Base-by-base conservation (phyloP, 2,888 invertebrate genomes). In the Patella ulyssiponensis region DNA sequence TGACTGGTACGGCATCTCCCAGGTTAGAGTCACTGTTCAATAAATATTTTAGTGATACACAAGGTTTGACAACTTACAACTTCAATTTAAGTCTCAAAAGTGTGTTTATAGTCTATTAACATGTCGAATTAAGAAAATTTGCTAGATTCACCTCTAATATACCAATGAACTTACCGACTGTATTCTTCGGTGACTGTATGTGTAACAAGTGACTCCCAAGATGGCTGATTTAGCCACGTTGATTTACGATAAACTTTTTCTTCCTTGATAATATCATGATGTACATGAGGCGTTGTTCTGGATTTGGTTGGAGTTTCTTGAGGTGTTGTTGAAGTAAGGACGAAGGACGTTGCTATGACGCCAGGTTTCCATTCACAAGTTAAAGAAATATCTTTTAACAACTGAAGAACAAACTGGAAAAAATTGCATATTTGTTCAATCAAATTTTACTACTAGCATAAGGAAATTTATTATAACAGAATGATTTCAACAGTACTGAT, bases 351-450 rank as follows among this genome's bases (percentile, higher is more conserved):
- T 33, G 82, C 80, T 1, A 83, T 81, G 14, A 83, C 86, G 17
- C 87, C 87, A 44, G 88, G 87, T 73, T 87, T 87, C 88, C 88
- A 88, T 70, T 87, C 87, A 58, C 84, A 82, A 9, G 82, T 84
- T 72, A 83, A 84, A n/a, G 84, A 82, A n/a, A 86, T 83, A 81
- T 88, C 87, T 75, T 85, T 85, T 56, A 88, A 79, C 9, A 86
- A 82, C 74, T 86, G 85, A 51, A 85, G 76, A 15, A 87, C 73
- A 20, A 83, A 79, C 88, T 88, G 79, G 52, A 78, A 74, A 53
- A 54, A 77, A 69, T 12, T 11, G 15, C 15, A 20, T 52, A 14
- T 74, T 27, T 69, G 53, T 20, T 15, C n/a, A 12, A 52, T 5
- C 14, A 44, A 23, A 75, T 12, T 12, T 23, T 4, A 17, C 73